These are phyloP conservation scores for Amphimedon queenslandica DNA, from an alignment of 37 sponge, comb jelly and placozoan genomes.

Conservation along the genomic window DNA sequence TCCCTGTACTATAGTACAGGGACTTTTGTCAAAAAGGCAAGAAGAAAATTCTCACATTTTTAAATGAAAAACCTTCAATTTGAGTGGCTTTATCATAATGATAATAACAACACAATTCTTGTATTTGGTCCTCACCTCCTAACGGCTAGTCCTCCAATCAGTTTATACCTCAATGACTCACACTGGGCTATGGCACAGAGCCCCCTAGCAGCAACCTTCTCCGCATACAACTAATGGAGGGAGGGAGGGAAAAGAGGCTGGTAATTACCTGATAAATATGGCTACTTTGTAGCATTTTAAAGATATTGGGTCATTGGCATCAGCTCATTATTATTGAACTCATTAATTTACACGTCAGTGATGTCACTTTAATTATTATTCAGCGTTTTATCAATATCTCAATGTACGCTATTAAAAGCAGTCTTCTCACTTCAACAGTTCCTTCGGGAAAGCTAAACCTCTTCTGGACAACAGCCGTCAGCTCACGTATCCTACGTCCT, in stretches of 20 bases:
- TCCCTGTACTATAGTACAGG: too few relatives aligned
- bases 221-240: slow-evolving; percentile 94
- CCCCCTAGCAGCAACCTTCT: slow-evolving; percentile 95
- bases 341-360: background rate
- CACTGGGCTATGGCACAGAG: slow-evolving; percentile 99
- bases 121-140: slow-evolving; percentile 61
- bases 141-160: slow-evolving; percentile 98
- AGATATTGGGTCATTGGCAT: too few relatives aligned
- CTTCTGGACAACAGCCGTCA: slow-evolving; percentile 98
- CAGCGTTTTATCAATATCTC: background rate
- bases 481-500: slow-evolving; percentile 96
- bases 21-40: too few relatives aligned
- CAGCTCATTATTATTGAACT: too few relatives aligned
- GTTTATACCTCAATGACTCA: slow-evolving; percentile 97
- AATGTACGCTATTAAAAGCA: too few relatives aligned
- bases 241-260: too few relatives aligned
- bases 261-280: too few relatives aligned
- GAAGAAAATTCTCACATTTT: background rate
- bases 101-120: too few relatives aligned
- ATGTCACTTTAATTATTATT: background rate
- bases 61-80: background rate
- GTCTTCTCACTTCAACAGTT: slow-evolving; percentile 75
- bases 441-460: slow-evolving; percentile 90
- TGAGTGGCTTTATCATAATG: background rate
- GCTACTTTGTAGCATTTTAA: too few relatives aligned